phyloP scores from a whole-genome alignment of 2,113 vertebrate genomes.

The Phrynosoma platyrhinos region DNA sequence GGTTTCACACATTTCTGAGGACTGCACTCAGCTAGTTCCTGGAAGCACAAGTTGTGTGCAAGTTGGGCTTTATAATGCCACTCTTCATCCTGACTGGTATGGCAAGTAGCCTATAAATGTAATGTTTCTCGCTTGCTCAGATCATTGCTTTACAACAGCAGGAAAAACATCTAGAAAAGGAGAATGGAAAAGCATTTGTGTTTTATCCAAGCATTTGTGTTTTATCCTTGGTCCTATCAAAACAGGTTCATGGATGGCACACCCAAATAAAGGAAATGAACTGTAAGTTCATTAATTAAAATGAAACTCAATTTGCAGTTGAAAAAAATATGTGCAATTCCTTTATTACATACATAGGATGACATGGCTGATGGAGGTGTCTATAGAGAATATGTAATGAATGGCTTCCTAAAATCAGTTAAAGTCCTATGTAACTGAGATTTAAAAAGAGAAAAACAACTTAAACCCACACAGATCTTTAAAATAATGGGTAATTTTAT shows the following conservation, averaged over 20 bases:
- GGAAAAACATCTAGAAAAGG: background rate
- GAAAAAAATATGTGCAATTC: too few relatives aligned
- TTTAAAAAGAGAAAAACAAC: background rate
- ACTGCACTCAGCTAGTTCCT: too few relatives aligned
- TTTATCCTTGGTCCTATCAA: background rate
- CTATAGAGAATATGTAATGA: background rate
- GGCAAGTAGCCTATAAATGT: too few relatives aligned
- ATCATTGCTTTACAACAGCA: background rate
- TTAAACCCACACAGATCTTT: background rate
- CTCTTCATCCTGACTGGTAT: too few relatives aligned
- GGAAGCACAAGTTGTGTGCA: too few relatives aligned
- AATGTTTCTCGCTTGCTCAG: too few relatives aligned
- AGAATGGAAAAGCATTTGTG: background rate
- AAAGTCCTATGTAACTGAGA: background rate
- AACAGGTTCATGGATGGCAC: background rate
- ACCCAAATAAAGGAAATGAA: constrained; percentile 14
- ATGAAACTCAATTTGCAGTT: background rate
- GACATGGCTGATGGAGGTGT: background rate
- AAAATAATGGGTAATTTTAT: background rate
- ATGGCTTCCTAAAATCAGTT: background rate
- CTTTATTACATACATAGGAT: background rate
- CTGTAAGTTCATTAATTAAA: constrained; percentile 14
- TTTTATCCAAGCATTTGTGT: background rate
- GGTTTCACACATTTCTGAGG: too few relatives aligned
- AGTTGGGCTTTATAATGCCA: too few relatives aligned